Conservation (phyloP, 2,113 vertebrate species). For the Phylloscopus trochiloides region DNA sequence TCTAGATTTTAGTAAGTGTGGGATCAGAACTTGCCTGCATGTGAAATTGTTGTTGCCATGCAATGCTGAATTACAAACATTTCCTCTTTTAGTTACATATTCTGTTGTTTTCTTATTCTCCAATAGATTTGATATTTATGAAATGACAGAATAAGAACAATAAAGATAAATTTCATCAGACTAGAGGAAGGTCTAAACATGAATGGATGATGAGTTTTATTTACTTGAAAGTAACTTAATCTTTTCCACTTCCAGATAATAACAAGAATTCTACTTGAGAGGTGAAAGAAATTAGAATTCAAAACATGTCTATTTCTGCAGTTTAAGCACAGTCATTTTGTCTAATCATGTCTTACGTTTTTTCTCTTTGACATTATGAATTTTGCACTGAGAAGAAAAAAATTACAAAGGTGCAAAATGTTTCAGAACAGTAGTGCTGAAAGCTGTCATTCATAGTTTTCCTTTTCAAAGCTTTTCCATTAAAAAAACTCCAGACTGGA, state of each 20-base stretch:
- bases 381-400: neutral
- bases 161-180: neutral
- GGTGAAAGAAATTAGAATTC: neutral
- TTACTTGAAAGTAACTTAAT: neutral
- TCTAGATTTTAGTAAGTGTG: neutral
- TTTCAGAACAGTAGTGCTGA: neutral
- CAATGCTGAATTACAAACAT: neutral
- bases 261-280: neutral
- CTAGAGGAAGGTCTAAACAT: neutral
- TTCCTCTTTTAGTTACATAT: neutral
- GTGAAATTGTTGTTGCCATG: neutral
- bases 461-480: neutral
- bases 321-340: constrained; percentile 8
- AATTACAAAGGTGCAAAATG: neutral
- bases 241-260: neutral
- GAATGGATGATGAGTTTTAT: neutral
- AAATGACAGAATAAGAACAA: neutral
- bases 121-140: neutral
- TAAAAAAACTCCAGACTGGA: neutral
- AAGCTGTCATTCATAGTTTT: neutral
- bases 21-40: neutral
- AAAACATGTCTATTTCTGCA: neutral
- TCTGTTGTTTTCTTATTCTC: neutral
- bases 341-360: neutral
- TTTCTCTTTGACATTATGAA: neutral